Evolutionary conservation across 2,113 vertebrate species (phyloP), one percentile per base, ranked within the genome.

Genomic region (Takifugu bimaculatus): DNA sequence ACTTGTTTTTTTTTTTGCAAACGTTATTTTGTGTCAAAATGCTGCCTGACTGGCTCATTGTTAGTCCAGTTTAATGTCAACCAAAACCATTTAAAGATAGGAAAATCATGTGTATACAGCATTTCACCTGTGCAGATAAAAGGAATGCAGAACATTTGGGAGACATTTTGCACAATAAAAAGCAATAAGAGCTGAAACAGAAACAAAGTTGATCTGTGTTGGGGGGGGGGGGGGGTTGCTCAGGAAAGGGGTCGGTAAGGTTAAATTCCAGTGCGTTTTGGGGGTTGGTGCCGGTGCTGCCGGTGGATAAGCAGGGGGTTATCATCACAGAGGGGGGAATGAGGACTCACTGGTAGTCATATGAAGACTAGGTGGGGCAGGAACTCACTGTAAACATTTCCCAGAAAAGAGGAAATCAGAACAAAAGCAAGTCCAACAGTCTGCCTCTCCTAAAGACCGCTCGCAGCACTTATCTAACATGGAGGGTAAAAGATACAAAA

Each of bases 391-490:
- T 70, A 85, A 87, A 89, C 68, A 74, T 70, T 80, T 75, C 66
- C 60, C 78, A 68, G 77, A 72, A 79, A 74, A 77, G 65, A 79
- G 82, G 85, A 92, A 90, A 83, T 76, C 73, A 75, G 77, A 81
- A 86, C 75, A 84, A 87, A 80, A 79, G 66, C 75, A 65, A 61
- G 42, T 56, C 57, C 58, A 57, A 32, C 45, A 52, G 50, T 13
- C 35, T 4, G 58, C 60, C n/a, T 80, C 43, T 67, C 32, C 62
- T 56, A 29, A 28, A 25, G 54, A 45, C 13, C 28, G 9, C 50
- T 61, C 56, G 51, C 48, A 45, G 10, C 15, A 0, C 60, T 56
- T 28, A 72, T 72, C 65, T 75, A 26, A 65, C 57, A 29, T 2
- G 48, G 25, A 48, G 47, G 29, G 2, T n/a, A 15, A 48, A 48